A percentile compares a stretch with the other conserved stretches of the same genome.
Evolutionary conservation across 2,797 vertebrate genomes (phyloP).

Genomic region (Lepilemur ruficaudatus): DNA sequence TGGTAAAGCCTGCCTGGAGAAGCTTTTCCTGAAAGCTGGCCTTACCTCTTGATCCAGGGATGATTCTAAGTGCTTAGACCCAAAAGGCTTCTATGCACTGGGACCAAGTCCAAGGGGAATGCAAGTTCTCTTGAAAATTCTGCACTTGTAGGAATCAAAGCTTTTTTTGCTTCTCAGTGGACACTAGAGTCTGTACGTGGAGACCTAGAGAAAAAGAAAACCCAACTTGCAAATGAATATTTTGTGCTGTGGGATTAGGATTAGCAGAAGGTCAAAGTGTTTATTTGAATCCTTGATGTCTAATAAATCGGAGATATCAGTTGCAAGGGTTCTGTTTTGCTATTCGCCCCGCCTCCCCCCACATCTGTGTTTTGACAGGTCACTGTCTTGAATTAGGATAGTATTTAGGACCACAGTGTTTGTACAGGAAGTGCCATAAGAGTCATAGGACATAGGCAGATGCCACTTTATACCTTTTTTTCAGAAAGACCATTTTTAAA

Average conservation of each 20-base stretch:
- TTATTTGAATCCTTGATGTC: conserved; percentile 65
- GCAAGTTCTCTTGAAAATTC: not conserved
- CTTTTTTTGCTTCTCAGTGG: not conserved
- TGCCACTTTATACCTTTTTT: conserved; percentile 4
- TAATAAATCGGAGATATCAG: conserved; percentile 13
- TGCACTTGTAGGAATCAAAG: not conserved
- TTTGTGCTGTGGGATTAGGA: conserved; percentile 34
- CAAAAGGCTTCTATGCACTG: not conserved
- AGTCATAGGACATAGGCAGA: conserved; percentile 52
- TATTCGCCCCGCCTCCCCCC: not conserved
- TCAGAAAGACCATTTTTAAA: not conserved
- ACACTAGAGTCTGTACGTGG: not conserved
- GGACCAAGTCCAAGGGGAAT: not conserved
- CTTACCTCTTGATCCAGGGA: not conserved
- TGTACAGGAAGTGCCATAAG: conserved; percentile 35
- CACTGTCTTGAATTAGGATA: conserved; percentile 53
- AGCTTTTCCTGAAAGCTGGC: not conserved
- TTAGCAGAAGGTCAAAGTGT: conserved; percentile 57
- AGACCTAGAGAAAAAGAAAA: conserved; percentile 69
- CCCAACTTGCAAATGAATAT: conserved; percentile 52
- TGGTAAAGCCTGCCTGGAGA: not conserved
- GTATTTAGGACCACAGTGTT: conserved; percentile 49
- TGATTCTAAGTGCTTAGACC: not conserved
- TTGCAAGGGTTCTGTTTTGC: conserved; percentile 59
- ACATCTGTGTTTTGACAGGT: conserved; percentile 69